These are phyloP conservation scores for Lottia scabra DNA, from an alignment of 2,888 invertebrate genomes.

Conservation along the genomic window DNA sequence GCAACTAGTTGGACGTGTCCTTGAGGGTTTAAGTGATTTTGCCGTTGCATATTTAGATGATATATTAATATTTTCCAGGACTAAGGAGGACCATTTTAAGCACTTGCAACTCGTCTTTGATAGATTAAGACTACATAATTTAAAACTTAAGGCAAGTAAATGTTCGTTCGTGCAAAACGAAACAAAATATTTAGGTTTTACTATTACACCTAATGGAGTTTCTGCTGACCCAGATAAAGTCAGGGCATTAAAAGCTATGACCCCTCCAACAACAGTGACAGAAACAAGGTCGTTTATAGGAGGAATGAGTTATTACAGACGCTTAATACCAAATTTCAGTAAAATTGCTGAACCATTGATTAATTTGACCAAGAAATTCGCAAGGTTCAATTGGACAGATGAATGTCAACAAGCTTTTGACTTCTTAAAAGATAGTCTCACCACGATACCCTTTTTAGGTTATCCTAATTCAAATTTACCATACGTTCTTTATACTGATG, in stretches of 20 bases:
- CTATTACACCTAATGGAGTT: conserved; percentile 23
- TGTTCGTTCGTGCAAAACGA: conserved; percentile 26
- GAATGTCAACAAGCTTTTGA: neutral
- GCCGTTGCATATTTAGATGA: conserved; percentile 29
- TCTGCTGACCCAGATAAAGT: conserved; percentile 25
- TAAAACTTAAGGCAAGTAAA: conserved; percentile 30
- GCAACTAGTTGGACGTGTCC: conserved; percentile 24
- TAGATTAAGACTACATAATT: conserved; percentile 17
- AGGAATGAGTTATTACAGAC: conserved; percentile 31
- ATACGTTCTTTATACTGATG: conserved; percentile 15
- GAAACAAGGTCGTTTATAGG: conserved; percentile 34
- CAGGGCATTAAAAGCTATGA: conserved; percentile 21
- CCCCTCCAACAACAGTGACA: conserved; percentile 22
- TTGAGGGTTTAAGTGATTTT: conserved; percentile 26
- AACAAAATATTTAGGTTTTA: conserved; percentile 23
- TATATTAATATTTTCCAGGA: conserved; percentile 24
- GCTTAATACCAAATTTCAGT: conserved; percentile 31
- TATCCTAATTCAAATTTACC: conserved; percentile 24
- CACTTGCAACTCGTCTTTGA: conserved; percentile 25
- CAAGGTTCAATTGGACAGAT: neutral
- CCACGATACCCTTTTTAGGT: conserved; percentile 8
- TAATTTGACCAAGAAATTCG: conserved; percentile 17
- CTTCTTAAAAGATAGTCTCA: conserved; percentile 18
- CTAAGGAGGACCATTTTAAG: conserved; percentile 28
- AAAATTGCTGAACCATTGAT: conserved; percentile 29